phyloP scores from a whole-genome alignment of 2,797 vertebrate genomes.

The Accipiter minullus region DNA sequence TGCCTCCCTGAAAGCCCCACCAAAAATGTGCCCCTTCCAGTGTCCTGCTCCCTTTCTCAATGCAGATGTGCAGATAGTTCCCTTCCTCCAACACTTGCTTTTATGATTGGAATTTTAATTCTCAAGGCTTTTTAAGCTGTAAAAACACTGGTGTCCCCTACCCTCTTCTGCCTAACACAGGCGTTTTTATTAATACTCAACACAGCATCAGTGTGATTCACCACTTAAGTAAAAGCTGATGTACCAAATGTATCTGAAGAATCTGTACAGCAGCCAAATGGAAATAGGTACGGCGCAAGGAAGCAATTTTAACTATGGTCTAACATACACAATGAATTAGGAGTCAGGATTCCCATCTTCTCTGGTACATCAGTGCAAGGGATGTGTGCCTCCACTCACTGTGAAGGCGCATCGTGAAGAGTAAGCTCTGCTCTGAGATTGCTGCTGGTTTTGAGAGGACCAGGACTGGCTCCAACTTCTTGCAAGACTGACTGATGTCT shows the following conservation, averaged over 20 bases:
- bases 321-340: background rate
- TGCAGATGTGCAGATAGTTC: background rate
- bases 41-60: background rate
- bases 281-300: background rate
- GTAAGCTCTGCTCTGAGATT: background rate
- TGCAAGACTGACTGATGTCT: background rate
- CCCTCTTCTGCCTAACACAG: background rate
- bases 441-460: background rate
- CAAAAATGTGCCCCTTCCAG: background rate
- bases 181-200: background rate
- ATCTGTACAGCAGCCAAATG: background rate
- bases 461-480: background rate
- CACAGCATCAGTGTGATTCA: background rate
- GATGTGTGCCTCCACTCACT: background rate
- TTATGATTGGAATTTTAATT: background rate
- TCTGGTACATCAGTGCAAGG: background rate
- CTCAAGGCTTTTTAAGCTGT: background rate
- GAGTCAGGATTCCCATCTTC: background rate
- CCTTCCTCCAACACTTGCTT: background rate
- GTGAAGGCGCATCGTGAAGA: rapidly evolving
- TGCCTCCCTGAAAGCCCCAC: background rate
- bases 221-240: background rate
- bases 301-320: background rate
- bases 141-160: background rate
- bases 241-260: background rate